phyloP scores from a whole-genome alignment of 2,888 invertebrate species.

The Macrophya alboannulata region DNA sequence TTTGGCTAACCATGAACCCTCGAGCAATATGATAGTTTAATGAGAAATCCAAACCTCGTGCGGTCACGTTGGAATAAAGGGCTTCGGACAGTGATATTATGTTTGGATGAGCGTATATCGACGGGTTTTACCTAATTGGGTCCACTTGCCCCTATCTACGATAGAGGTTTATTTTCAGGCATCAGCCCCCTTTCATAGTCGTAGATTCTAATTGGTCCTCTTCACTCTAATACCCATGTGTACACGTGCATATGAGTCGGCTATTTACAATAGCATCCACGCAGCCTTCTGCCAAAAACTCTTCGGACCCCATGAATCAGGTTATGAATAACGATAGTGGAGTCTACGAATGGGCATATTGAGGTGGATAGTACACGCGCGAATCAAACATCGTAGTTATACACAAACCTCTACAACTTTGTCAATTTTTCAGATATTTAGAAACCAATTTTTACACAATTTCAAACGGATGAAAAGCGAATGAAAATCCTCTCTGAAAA shows the following conservation, averaged over 20 bases:
- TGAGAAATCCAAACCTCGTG: conserved; percentile 43
- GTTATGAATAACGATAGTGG: not conserved
- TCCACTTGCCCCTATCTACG: conserved; percentile 29
- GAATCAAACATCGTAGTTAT: not conserved
- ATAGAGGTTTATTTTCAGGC: conserved; percentile 21
- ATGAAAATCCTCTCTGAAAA: not conserved
- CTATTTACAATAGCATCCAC: not conserved
- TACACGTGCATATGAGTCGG: conserved; percentile 5
- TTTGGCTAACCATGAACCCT: conserved; percentile 42
- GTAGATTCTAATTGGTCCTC: conserved; percentile 34
- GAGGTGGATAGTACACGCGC: not conserved
- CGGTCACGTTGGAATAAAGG: conserved; percentile 46
- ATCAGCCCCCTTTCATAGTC: conserved; percentile 15
- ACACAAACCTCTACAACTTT: not conserved
- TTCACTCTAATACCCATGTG: not conserved
- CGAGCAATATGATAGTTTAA: conserved; percentile 35
- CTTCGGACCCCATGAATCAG: not conserved
- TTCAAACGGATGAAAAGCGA: not conserved
- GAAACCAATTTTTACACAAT: no score
- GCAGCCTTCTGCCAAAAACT: not conserved
- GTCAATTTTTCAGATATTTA: not conserved
- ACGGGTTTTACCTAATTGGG: conserved; percentile 45
- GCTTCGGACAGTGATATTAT: conserved; percentile 45
- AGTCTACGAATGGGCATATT: not conserved
- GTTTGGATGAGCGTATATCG: conserved; percentile 14